Percentiles rank a stretch among this genome's conserved stretches.
phyloP scores from a whole-genome alignment of 2,113 vertebrate species.

The Elephas maximus region DNA sequence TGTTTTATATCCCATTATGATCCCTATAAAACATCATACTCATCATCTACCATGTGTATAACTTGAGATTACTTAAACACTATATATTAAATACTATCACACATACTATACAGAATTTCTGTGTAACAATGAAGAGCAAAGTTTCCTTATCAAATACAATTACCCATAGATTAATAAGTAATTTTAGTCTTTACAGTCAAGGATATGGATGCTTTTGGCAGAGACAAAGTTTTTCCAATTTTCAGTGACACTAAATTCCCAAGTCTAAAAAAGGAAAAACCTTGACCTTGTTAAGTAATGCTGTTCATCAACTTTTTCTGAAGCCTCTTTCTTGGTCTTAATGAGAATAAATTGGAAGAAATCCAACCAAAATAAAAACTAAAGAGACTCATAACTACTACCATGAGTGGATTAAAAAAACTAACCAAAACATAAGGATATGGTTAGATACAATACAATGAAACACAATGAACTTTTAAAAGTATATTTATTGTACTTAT shows the following conservation, averaged over 20 bases:
- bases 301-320: constrained; percentile 55
- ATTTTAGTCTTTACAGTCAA: constrained; percentile 43
- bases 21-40: not conserved
- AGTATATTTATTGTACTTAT: constrained; percentile 14
- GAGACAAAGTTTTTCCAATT: constrained; percentile 45
- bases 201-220: constrained; percentile 16
- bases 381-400: constrained; percentile 16
- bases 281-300: constrained; percentile 50
- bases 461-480: constrained; percentile 11
- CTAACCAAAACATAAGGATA: constrained; percentile 14
- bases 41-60: constrained; percentile 24
- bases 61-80: constrained; percentile 39
- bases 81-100: constrained; percentile 20
- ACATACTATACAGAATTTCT: constrained; percentile 22
- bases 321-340: constrained; percentile 51
- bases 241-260: constrained; percentile 44
- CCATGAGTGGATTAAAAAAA: constrained; percentile 8
- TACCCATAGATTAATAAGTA: constrained; percentile 7
- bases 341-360: constrained; percentile 9
- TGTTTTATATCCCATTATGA: not conserved
- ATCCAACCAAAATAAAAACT: constrained; percentile 40
- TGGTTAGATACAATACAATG: not conserved
- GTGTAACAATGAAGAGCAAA: constrained; percentile 19
- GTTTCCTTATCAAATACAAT: constrained; percentile 39
- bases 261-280: constrained; percentile 53